These are phyloP conservation scores for Girardinus metallicus DNA, from an alignment of 2,797 vertebrate species.

Conservation along the genomic window DNA sequence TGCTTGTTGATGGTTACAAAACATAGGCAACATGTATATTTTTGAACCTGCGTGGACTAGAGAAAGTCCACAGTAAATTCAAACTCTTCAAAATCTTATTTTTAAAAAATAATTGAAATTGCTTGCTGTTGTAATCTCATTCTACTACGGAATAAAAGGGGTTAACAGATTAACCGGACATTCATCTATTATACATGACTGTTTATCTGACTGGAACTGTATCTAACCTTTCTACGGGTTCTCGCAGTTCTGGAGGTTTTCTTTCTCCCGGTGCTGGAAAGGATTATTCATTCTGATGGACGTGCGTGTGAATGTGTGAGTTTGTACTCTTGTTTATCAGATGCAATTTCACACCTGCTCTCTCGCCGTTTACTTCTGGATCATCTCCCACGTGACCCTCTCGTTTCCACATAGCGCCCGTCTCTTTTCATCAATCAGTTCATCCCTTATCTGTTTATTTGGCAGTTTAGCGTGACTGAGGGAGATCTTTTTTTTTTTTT, in stretches of 20 bases:
- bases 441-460: constrained; percentile 27
- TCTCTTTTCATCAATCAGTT: constrained; percentile 19
- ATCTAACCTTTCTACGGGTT: constrained; percentile 11
- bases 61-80: background rate
- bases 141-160: background rate
- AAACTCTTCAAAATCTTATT: background rate
- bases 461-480: constrained; percentile 27
- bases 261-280: background rate
- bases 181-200: background rate
- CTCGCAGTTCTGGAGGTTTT: background rate
- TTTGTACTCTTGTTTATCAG: constrained; percentile 32
- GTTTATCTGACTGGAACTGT: background rate
- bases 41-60: background rate
- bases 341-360: constrained; percentile 45
- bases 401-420: background rate
- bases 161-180: background rate
- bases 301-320: constrained; percentile 20
- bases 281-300: constrained; percentile 31
- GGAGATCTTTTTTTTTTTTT: background rate
- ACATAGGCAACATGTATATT: background rate
- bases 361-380: constrained; percentile 46
- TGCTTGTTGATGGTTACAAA: background rate
- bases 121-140: background rate
- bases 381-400: constrained; percentile 36
- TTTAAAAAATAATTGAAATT: background rate